Conservation (phyloP, 2,113 vertebrate species). For the Bufo bufo region DNA sequence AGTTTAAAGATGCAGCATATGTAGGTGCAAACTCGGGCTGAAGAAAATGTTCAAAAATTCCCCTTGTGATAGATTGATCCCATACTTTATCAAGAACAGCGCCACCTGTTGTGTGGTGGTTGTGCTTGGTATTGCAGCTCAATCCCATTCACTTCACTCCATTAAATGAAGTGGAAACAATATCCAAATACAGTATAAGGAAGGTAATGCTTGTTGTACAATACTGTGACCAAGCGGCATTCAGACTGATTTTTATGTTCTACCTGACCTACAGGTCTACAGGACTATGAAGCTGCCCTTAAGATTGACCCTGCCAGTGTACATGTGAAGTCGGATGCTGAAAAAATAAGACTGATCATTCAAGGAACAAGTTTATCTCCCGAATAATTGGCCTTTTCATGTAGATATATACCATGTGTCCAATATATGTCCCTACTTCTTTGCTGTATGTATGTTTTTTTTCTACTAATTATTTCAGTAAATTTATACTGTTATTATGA, state of each 20-base stretch:
- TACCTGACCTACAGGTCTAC: slow-evolving; percentile 76
- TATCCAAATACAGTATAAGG: too few relatives aligned
- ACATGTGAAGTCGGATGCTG: slow-evolving; percentile 78
- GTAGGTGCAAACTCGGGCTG: too few relatives aligned
- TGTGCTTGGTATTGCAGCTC: too few relatives aligned
- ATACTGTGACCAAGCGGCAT: not conserved
- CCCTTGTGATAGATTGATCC: too few relatives aligned
- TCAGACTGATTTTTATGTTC: not conserved
- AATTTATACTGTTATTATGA: not conserved
- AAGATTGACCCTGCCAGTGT: slow-evolving; percentile 81
- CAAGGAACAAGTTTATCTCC: slow-evolving; percentile 70
- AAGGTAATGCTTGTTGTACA: not conserved
- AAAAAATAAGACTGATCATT: slow-evolving; percentile 81
- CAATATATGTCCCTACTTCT: not conserved
- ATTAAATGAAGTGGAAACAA: too few relatives aligned
- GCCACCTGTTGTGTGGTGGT: too few relatives aligned
- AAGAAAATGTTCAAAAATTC: too few relatives aligned
- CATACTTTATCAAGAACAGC: too few relatives aligned
- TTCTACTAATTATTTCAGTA: not conserved
- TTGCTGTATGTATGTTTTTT: not conserved
- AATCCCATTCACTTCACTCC: too few relatives aligned
- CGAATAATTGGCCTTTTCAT: slow-evolving; percentile 37
- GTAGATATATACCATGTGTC: not conserved
- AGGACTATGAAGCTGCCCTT: slow-evolving; percentile 91
- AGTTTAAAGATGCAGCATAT: too few relatives aligned